Conservation (phyloP, 92 coral and sea anemone genomes). For the Phenganax stokvisi region DNA sequence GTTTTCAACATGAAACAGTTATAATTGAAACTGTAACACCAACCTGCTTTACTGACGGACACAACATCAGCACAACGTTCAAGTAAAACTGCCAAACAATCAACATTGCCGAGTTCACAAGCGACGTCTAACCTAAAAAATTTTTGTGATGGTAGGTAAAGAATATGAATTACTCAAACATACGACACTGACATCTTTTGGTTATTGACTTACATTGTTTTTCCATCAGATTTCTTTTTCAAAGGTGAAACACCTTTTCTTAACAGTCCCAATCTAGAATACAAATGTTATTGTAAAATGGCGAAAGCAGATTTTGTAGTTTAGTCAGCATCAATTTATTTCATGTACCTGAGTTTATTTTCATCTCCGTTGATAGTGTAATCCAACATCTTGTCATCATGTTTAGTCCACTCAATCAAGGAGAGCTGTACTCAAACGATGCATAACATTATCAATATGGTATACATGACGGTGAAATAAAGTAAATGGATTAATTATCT, state of each 20-base stretch:
- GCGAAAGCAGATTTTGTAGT: neutral
- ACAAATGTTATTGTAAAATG: neutral
- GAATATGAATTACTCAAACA: neutral
- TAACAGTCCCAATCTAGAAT: neutral
- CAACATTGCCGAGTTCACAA: conserved; percentile 66
- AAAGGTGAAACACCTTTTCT: conserved; percentile 74
- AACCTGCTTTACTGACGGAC: conserved; percentile 74
- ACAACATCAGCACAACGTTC: conserved; percentile 70
- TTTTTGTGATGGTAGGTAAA: neutral
- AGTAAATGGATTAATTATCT: conserved; percentile 1
- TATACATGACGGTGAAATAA: neutral
- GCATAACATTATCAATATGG: neutral
- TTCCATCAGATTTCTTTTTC: conserved; percentile 72
- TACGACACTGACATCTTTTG: too few species aligned
- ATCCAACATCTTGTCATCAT: conserved; percentile 77
- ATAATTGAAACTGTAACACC: neutral
- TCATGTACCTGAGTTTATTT: conserved; percentile 54
- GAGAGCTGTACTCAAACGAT: neutral
- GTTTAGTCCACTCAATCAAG: conserved; percentile 68
- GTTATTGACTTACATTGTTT: conserved; percentile 66
- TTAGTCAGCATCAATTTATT: neutral
- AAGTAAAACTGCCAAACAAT: conserved; percentile 71
- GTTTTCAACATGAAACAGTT: neutral
- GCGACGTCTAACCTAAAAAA: conserved; percentile 63
- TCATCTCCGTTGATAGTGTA: conserved; percentile 64